Evolutionary conservation across 2,888 invertebrate species (phyloP), one percentile per base, ranked within the genome.

Genomic region (Laspeyria flexula): DNA sequence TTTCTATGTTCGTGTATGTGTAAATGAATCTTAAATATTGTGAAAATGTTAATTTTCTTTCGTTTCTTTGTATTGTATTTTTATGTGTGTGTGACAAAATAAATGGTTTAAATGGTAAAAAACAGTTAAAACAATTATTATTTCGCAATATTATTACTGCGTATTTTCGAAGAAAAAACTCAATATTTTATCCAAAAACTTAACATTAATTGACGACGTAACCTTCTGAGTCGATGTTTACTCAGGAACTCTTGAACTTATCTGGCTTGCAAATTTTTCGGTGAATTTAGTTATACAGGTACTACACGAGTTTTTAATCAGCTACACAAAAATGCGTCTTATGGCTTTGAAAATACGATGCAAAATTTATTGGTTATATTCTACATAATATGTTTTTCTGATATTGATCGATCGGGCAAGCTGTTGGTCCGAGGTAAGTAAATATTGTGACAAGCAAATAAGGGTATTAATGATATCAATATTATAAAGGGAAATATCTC

Each of bases 261-360:
- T 70, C 64, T 63, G 55, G 63, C 57, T 75, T 77, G 61, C 61
- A 67, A 75, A 72, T 67, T 69, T 67, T 56, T 55, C 51, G 44
- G 27, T 7, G 23, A 57, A 63, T 57, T 56, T 11, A 18, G 27
- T 49, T 40, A 25, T 27, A 53, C 45, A 25, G 42, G 11, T 35
- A 31, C 31, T 38, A 23, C 39, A 60, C 31, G 1, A 10, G 9
- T 16, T 15, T n/a, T n/a, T n/a, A n/a, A n/a, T 18, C 27, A 27
- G 21, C 3, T 34, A 51, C 27, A 23, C 33, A 23, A 49, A 42
- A 40, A 37, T 23, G 4, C 35, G 48, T 55, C 47, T 46, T 52
- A 55, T 48, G 0, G 0, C 9, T 5, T n/a, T 5, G 1, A 0
- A 0, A 9, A 37, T 44, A 53, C 49, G 46, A 52, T 51, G 29